Percentiles rank a stretch among this genome's conserved stretches.
phyloP scores from a whole-genome alignment of 2,113 vertebrate genomes.

The Sinocyclocheilus anophthalmus region DNA sequence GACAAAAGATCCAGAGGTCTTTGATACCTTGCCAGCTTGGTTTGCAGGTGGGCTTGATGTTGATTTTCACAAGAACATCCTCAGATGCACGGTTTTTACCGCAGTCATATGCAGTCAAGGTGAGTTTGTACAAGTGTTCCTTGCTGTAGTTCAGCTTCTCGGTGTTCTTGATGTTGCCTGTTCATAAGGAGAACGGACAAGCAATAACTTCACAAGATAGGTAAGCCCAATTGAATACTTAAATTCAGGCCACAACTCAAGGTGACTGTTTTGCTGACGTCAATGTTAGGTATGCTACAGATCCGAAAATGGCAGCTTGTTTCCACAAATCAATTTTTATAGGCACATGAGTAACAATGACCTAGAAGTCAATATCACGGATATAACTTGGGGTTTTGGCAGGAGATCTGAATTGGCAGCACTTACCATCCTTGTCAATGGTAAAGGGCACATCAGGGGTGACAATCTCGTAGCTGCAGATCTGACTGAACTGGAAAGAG shows the following conservation, averaged over 20 bases:
- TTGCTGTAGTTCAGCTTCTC: conserved; percentile 92
- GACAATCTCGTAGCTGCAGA: conserved; percentile 95
- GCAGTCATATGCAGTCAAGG: conserved; percentile 94
- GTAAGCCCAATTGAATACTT: conserved; percentile 12
- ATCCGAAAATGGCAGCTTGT: conserved; percentile 57
- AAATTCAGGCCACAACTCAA: conserved; percentile 56
- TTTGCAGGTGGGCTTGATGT: conserved; percentile 90
- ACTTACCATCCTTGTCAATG: conserved; percentile 93
- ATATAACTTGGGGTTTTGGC: background rate
- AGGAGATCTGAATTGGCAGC: background rate
- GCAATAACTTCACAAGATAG: background rate
- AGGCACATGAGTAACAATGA: conserved; percentile 28
- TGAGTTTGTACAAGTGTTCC: conserved; percentile 93
- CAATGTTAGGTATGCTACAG: conserved; percentile 27
- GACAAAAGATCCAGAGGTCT: conserved; percentile 11
- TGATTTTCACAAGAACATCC: conserved; percentile 94
- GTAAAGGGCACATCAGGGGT: conserved; percentile 93
- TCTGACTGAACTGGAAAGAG: conserved; percentile 98
- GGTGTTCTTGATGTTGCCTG: conserved; percentile 95
- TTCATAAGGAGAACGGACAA: background rate
- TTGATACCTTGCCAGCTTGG: conserved; percentile 94
- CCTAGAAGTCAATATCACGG: conserved; percentile 53
- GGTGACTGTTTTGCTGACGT: conserved; percentile 37
- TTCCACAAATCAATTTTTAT: conserved; percentile 61
- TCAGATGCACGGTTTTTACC: conserved; percentile 93